Evolutionary conservation across 2,113 vertebrate species (phyloP).

Genomic region (Chinchilla lanigera): DNA sequence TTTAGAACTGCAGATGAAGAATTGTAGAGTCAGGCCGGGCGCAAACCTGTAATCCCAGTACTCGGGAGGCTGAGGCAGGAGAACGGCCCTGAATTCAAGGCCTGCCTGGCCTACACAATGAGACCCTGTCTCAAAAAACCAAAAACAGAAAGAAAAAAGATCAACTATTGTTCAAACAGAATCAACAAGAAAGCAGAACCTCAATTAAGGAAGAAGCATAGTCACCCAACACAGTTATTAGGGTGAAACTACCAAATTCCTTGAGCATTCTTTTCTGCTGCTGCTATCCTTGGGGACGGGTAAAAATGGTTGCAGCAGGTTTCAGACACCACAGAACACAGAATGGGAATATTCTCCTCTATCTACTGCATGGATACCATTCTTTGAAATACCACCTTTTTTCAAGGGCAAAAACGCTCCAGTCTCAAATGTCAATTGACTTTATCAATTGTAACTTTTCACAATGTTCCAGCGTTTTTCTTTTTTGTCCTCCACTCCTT

Average conservation of each 20-base stretch:
- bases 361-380: neutral
- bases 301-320: neutral
- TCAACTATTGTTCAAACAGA: neutral
- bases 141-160: neutral
- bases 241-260: conserved; percentile 31
- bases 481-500: neutral
- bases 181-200: conserved; percentile 36
- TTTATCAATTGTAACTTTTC: neutral
- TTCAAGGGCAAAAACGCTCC: neutral
- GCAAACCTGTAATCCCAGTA: neutral
- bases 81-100: neutral
- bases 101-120: neutral
- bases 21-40: neutral
- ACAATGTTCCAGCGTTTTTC: neutral
- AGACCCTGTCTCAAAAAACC: neutral
- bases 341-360: neutral
- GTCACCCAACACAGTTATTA: neutral
- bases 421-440: neutral
- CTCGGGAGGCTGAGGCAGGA: neutral
- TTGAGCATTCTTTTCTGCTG: neutral
- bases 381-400: conserved; percentile 20
- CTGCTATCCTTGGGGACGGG: neutral
- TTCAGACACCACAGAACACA: conserved; percentile 9
- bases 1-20: too few species aligned
- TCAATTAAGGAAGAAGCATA: neutral